These are phyloP conservation scores for Mormyrus hasselquistii DNA, from an alignment of 2,797 vertebrate species.

Conservation along the genomic window DNA sequence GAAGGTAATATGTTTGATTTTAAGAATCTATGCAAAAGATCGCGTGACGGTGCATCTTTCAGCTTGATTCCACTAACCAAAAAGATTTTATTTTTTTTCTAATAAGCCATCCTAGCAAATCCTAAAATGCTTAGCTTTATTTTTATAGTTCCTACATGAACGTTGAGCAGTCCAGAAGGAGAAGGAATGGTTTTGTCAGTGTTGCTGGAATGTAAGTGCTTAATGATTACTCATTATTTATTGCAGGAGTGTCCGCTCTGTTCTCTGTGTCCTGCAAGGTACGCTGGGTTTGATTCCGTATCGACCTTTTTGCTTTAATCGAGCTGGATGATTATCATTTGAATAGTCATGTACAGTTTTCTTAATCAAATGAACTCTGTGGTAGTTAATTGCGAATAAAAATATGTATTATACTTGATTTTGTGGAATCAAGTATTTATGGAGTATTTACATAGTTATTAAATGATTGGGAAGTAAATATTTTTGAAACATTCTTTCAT, in stretches of 20 bases:
- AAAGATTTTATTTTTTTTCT: neutral
- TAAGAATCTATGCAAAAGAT: slow-evolving; percentile 60
- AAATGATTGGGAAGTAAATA: neutral
- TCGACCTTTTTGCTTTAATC: neutral
- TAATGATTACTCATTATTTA: neutral
- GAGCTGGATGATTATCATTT: neutral
- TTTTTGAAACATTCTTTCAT: neutral
- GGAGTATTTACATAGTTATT: neutral
- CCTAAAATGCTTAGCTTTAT: neutral
- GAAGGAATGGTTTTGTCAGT: neutral
- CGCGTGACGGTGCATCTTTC: slow-evolving; percentile 20
- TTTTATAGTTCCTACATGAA: neutral
- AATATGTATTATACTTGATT: slow-evolving; percentile 1
- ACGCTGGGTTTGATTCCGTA: neutral
- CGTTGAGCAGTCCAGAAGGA: neutral
- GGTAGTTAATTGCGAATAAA: neutral
- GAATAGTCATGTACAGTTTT: neutral
- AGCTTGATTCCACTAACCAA: neutral
- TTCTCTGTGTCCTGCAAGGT: neutral
- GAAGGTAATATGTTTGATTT: slow-evolving; percentile 36
- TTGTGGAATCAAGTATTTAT: neutral
- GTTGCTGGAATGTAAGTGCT: neutral
- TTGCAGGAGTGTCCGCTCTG: neutral
- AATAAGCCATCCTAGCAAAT: neutral
- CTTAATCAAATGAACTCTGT: neutral